Base-by-base conservation (phyloP, 1,140 invertebrate genomes). In the Drosophila watanabei region DNA sequence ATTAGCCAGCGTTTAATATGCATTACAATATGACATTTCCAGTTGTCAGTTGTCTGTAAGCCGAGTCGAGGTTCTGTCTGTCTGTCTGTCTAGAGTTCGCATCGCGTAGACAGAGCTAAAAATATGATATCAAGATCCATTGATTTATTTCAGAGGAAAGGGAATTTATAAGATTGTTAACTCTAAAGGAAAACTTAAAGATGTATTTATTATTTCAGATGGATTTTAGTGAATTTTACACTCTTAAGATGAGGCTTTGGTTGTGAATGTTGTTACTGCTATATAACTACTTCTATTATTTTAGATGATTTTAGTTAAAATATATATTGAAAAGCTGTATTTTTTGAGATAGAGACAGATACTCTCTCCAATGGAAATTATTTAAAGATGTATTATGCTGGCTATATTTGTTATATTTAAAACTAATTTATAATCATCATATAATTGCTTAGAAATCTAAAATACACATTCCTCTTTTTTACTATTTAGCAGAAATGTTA, bases 1-100 rank as follows among this genome's bases (percentile, higher is more conserved):
- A 83, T 89, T 89, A 79, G 63, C 54, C 78, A 63, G 69, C 64
- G 49, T 81, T 89, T 89, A 81, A 88, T 83, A 88, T 88, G 80
- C 85, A 76, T 77, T 76, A 43, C 63, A 72, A 87, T 72, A 60
- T 76, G 75, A 86, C 82, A 85, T 85, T 85, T 85, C 57, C 64
- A 85, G 63, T 56, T 79, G 75, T 66, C 75, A 65, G 54, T 60
- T 57, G 52, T 59, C 63, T 48, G 60, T 45, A 51, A 70, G 49
- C 71, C 43, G 49, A 52, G 35, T 68, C 49, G 33, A 7, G 52
- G 52, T 56, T 56, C 33, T 54, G 11, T 54, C 59, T 64, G n/a
- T n/a, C n/a, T n/a, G 18, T 35, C 35, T 54, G 37, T 9, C 43
- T 51, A 14, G 28, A 8, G 59, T 65, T 45, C 37, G 46, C 30